Conservation (phyloP, 2,797 vertebrate genomes). For the Echeneis naucrates region DNA sequence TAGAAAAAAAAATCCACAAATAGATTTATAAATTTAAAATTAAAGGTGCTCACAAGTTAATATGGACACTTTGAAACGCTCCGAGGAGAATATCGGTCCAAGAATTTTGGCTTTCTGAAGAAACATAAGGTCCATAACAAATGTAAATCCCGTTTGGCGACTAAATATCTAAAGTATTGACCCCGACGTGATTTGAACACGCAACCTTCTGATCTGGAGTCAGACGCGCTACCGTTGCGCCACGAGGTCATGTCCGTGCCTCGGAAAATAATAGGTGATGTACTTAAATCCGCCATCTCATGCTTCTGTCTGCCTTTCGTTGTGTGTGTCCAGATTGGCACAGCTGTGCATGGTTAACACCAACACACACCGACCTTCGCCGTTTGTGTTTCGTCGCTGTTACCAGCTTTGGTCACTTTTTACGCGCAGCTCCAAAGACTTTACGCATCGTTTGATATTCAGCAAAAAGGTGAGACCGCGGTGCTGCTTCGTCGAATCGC, state of each 20-base stretch:
- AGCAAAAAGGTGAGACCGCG: neutral
- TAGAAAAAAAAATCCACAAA: neutral
- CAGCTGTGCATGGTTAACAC: too few relatives aligned
- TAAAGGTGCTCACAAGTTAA: neutral
- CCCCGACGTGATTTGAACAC: conserved; percentile 79
- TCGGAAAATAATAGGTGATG: too few relatives aligned
- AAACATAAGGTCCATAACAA: too few relatives aligned
- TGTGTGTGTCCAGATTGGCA: neutral
- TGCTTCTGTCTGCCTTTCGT: too few relatives aligned
- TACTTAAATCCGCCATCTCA: too few relatives aligned
- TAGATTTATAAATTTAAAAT: neutral
- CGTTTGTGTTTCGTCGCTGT: neutral
- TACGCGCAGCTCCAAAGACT: neutral
- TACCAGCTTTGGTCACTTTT: neutral
- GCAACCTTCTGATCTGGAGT: conserved; percentile 82
- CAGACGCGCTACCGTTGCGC: conserved; percentile 80
- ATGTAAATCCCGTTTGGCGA: too few relatives aligned
- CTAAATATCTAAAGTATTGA: conserved; percentile 20
- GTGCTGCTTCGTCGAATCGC: neutral
- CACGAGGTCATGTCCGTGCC: conserved; percentile 74
- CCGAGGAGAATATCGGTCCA: too few relatives aligned
- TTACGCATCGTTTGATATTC: neutral
- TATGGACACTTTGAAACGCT: too few relatives aligned
- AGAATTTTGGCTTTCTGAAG: too few relatives aligned
- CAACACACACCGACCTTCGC: too few relatives aligned